Conservation (phyloP, 2,888 invertebrate species). For the Diaprepes abbreviatus region DNA sequence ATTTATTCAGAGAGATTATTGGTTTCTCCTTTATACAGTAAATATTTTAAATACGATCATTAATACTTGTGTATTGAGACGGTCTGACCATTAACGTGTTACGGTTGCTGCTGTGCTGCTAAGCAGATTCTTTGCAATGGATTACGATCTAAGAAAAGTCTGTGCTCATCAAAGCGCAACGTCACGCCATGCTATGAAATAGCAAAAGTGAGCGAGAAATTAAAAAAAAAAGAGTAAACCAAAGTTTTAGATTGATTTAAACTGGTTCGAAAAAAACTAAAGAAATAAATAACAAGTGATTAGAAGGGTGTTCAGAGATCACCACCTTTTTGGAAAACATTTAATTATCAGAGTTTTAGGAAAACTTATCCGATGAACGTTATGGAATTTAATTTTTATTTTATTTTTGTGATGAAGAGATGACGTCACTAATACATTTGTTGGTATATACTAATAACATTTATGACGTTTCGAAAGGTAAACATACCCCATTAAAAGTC, state of each 20-base stretch:
- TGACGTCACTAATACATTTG: no score
- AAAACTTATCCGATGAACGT: no score
- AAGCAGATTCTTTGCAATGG: conserved; percentile 19
- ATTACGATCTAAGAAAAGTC: conserved; percentile 19
- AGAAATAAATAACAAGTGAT: conserved; percentile 11
- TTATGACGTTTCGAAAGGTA: no score
- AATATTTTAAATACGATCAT: conserved; percentile 28
- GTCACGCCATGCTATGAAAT: conserved; percentile 11
- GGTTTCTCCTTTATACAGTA: conserved; percentile 22
- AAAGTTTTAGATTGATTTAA: not conserved
- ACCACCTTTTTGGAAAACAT: no score
- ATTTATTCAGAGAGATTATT: conserved; percentile 22
- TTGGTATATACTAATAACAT: no score
- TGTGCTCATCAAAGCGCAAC: conserved; percentile 18
- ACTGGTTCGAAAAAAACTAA: no score
- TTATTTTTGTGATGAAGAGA: no score
- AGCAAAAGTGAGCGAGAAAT: conserved; percentile 8
- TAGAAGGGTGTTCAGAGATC: no score
- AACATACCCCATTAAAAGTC: no score
- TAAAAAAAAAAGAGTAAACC: not conserved
- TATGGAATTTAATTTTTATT: no score
- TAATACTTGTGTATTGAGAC: conserved; percentile 21
- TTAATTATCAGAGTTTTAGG: no score
- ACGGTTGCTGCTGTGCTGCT: conserved; percentile 21
- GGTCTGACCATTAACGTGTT: conserved; percentile 16